phyloP scores from a whole-genome alignment of 2,797 vertebrate species.

The Danio choprae region DNA sequence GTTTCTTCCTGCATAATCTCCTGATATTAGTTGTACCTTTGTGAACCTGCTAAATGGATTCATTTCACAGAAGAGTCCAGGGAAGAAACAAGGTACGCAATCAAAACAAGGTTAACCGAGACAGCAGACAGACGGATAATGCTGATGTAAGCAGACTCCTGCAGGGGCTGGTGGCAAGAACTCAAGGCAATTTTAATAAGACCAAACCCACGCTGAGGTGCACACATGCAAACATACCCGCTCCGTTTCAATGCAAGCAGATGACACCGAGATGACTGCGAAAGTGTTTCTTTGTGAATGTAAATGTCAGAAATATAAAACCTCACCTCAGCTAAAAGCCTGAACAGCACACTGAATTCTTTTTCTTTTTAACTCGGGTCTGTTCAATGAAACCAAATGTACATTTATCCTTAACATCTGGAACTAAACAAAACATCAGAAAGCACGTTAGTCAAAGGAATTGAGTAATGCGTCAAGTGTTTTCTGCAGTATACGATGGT shows the following conservation, averaged over 20 bases:
- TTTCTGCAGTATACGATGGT: not conserved
- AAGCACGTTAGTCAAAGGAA: not conserved
- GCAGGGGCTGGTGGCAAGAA: conserved; percentile 4
- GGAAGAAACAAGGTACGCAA: conserved; percentile 9
- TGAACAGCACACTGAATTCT: not conserved
- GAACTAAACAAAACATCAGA: not conserved
- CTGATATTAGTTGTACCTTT: conserved; percentile 14
- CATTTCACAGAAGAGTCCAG: not conserved
- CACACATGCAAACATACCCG: not conserved
- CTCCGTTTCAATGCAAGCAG: conserved; percentile 6
- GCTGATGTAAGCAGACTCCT: conserved; percentile 31
- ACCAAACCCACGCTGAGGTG: conserved; percentile 14
- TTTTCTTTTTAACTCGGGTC: conserved; percentile 9
- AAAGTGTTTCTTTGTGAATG: conserved; percentile 30
- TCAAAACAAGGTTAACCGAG: conserved; percentile 3
- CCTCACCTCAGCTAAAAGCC: conserved; percentile 16
- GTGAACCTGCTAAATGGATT: conserved; percentile 1
- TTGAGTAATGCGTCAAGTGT: not conserved
- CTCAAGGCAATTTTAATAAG: conserved; percentile 24
- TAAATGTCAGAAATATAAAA: conserved; percentile 37
- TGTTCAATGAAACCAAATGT: not conserved
- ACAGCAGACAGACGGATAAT: conserved; percentile 19
- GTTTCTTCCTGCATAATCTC: not conserved
- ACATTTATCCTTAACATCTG: not conserved
- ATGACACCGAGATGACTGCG: conserved; percentile 4